Evolutionary conservation across 2,113 vertebrate genomes (phyloP), one percentile per base, ranked within the genome.

Genomic region (Kryptolebias marmoratus): DNA sequence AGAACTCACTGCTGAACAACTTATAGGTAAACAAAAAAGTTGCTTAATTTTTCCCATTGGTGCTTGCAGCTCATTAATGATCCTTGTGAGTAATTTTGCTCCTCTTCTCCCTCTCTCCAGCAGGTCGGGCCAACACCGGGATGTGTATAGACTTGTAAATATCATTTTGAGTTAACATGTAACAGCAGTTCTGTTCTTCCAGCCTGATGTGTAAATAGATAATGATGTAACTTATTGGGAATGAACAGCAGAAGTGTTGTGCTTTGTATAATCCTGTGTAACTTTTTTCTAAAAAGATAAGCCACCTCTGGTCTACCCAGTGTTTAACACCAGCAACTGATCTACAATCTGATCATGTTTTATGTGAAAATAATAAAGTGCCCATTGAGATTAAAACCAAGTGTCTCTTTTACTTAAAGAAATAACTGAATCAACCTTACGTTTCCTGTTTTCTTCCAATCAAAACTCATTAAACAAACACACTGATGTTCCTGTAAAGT

Each of bases 131-230:
- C 2, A 9, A 44, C 75, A 60, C 44, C 45, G 15, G 75, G 88
- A 54, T 89, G 87, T 94, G 92, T 93, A 93, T 84, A 94, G 83
- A 92, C 87, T 79, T 94, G 93, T 94, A 94, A 92, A 94, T 94
- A 94, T 76, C n/a, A 80, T 80, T 68, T 64, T 79, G 55, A 57
- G 45, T 73, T 39, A 73, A 81, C 71, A 71, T 81, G 36, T 59
- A 67, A 78, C 76, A 86, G 55, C 77, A 55, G 72, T 75, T 69
- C 64, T 66, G 49, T 72, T 74, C 57, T 68, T 83, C 75, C 56
- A 54, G 80, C 32, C 82, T 70, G 65, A 88, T 78, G 71, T 94
- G 93, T 94, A 94, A 92, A 94, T 94, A 93, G 84, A 74, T 39
- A 64, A 86, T 68, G 76, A 22, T 79, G 69, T 86, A 84, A 93